phyloP scores from a whole-genome alignment of 2,113 vertebrate species.

The Chinchilla lanigera region DNA sequence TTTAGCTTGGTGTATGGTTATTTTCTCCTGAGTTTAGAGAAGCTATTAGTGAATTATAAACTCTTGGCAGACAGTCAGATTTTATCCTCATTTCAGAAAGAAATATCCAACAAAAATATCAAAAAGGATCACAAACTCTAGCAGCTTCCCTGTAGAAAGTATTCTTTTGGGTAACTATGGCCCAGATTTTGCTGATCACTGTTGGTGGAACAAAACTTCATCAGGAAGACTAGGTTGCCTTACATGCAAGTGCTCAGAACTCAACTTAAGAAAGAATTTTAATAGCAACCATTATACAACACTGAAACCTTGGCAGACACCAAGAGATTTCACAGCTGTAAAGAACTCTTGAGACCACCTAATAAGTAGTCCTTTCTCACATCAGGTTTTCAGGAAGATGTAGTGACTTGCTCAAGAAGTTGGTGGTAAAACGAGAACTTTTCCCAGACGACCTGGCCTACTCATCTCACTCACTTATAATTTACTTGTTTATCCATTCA shows the following conservation, averaged over 20 bases:
- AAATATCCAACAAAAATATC: background rate
- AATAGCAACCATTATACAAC: background rate
- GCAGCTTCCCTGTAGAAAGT: background rate
- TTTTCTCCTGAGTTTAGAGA: background rate
- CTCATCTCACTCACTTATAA: fast-evolving
- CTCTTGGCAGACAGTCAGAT: background rate
- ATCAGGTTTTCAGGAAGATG: background rate
- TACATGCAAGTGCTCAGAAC: background rate
- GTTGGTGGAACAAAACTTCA: background rate
- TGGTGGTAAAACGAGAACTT: background rate
- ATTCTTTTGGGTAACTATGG: background rate
- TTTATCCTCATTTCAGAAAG: background rate
- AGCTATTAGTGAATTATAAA: background rate
- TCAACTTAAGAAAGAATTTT: background rate
- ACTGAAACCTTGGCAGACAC: background rate
- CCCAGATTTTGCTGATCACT: background rate
- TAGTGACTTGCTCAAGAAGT: background rate
- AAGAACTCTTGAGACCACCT: background rate
- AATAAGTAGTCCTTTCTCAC: background rate
- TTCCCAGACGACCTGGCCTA: background rate
- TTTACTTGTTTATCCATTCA: background rate
- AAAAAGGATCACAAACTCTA: background rate
- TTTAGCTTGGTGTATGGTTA: background rate
- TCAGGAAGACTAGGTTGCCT: background rate
- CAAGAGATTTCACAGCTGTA: background rate